These are phyloP conservation scores for Mustela erminea DNA, from an alignment of 2,797 vertebrate genomes.

Conservation along the genomic window DNA sequence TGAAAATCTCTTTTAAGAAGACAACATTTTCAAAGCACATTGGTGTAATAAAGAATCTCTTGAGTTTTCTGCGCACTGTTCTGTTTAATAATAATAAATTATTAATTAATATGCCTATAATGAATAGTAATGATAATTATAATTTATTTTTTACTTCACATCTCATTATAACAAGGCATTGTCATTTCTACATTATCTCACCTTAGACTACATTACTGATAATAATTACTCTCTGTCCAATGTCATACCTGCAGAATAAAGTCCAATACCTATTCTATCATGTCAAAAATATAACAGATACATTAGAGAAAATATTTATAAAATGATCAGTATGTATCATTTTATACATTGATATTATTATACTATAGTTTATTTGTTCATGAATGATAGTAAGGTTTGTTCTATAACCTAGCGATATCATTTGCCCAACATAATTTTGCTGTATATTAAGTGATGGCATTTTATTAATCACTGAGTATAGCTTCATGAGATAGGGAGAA, in stretches of 20 bases:
- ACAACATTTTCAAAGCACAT: not conserved
- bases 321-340: not conserved
- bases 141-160: conserved; percentile 42
- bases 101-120: not conserved
- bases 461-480: conserved; percentile 41
- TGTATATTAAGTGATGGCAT: not conserved
- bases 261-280: not conserved
- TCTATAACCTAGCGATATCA: not conserved
- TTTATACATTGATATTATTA: not conserved
- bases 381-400: conserved; percentile 18
- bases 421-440: not conserved
- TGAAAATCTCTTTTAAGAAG: not conserved
- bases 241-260: conserved; percentile 19
- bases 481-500: not conserved
- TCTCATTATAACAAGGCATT: not conserved
- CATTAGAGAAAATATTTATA: conserved; percentile 2
- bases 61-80: not conserved
- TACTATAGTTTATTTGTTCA: conserved; percentile 20
- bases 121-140: not conserved
- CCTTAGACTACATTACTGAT: not conserved
- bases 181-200: conserved; percentile 47
- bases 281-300: not conserved
- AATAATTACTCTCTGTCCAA: not conserved
- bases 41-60: not conserved
- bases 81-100: conserved; percentile 10